Conservation (phyloP, 2,113 vertebrate genomes). For the Alouatta palliata region DNA sequence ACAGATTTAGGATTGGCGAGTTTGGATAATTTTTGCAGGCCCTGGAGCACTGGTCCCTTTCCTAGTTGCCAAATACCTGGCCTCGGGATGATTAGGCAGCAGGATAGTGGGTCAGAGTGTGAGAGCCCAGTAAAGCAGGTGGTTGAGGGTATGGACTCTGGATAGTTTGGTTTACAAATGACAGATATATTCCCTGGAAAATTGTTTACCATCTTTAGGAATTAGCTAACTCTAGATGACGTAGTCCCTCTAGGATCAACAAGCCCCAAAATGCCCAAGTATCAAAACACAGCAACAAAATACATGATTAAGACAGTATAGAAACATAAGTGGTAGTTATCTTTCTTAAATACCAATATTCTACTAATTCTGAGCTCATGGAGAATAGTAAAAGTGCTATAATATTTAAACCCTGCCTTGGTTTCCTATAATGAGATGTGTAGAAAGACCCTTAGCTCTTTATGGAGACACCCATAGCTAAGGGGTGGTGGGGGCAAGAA, state of each 20-base stretch:
- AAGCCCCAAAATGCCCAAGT: not conserved
- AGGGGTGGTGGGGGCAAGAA: not conserved
- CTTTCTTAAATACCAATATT: not conserved
- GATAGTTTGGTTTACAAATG: not conserved
- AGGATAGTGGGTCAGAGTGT: not conserved
- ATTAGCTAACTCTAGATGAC: not conserved
- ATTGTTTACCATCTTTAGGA: not conserved
- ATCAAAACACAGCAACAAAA: not conserved
- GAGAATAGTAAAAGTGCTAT: not conserved
- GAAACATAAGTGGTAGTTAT: not conserved
- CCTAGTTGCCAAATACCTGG: not conserved
- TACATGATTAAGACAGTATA: not conserved
- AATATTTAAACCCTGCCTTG: not conserved
- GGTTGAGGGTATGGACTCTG: not conserved
- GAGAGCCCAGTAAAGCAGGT: not conserved
- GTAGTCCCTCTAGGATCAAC: not conserved
- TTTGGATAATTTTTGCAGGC: not conserved
- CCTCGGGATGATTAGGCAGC: not conserved
- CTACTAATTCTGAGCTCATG: not conserved
- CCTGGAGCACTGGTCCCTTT: not conserved
- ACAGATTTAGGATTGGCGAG: not conserved
- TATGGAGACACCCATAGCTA: not conserved
- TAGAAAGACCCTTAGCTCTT: not conserved
- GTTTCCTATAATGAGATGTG: not conserved
- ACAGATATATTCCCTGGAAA: not conserved